phyloP scores from a whole-genome alignment of 2,797 vertebrate species.

The Sebastes itinus region DNA sequence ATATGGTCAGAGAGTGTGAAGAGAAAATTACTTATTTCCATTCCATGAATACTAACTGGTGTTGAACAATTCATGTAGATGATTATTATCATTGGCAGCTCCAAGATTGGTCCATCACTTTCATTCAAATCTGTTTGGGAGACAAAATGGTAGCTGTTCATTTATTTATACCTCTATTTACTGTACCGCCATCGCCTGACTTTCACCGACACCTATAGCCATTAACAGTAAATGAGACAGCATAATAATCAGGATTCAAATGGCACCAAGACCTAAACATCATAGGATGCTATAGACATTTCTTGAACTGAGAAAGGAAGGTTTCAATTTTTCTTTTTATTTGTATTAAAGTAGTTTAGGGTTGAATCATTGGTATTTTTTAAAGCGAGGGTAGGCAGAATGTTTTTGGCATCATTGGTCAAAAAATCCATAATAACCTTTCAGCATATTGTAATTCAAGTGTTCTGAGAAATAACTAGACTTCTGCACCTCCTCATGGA shows the following conservation, averaged over 20 bases:
- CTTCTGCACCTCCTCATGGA: no score
- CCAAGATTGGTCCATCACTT: neutral
- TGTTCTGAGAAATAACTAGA: no score
- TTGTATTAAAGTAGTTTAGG: neutral
- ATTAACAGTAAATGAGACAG: conserved; percentile 14
- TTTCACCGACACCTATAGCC: neutral
- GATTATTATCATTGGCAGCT: neutral
- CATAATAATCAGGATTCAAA: conserved; percentile 10
- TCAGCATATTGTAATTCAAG: no score
- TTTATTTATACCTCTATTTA: conserved; percentile 71
- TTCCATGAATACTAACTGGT: conserved; percentile 24
- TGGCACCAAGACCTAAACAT: neutral
- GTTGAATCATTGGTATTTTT: neutral
- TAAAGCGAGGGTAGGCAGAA: neutral
- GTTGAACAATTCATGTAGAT: neutral
- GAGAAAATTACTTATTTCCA: conserved; percentile 1
- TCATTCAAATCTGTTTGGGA: neutral
- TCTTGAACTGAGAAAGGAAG: neutral
- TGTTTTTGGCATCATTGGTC: no score
- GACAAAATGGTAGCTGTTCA: conserved; percentile 35
- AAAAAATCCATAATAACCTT: no score
- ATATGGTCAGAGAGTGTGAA: neutral
- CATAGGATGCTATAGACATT: neutral
- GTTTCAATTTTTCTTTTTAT: neutral
- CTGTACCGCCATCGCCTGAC: neutral